phyloP scores from a whole-genome alignment of 2,113 vertebrate species.

The Gymnarchus niloticus region DNA sequence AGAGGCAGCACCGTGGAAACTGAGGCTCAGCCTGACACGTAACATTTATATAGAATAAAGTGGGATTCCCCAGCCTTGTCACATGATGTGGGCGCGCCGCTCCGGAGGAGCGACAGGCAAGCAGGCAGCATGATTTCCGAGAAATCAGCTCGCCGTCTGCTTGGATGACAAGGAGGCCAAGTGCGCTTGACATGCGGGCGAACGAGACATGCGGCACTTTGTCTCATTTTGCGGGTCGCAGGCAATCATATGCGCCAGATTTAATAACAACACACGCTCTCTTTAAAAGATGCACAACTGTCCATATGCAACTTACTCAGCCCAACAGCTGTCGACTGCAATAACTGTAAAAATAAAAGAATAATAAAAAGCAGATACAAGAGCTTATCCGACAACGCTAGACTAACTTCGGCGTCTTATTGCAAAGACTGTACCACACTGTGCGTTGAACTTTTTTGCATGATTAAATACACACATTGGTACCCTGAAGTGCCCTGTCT shows the following conservation, averaged over 20 bases:
- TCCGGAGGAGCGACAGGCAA: background rate
- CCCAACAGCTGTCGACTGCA: background rate
- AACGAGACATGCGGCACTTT: background rate
- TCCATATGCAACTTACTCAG: no score
- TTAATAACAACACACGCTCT: background rate
- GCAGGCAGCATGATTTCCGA: conserved; percentile 45
- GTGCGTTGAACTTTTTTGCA: background rate
- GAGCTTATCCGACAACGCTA: no score
- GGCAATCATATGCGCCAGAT: background rate
- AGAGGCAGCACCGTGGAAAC: background rate
- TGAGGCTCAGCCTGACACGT: background rate
- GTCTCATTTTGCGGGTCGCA: no score
- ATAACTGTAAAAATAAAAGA: background rate
- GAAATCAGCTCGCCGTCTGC: conserved; percentile 44
- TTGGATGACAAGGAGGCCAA: background rate
- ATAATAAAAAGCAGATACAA: background rate
- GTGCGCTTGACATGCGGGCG: background rate
- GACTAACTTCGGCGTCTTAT: background rate
- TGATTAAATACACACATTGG: background rate
- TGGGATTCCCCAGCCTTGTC: conserved; percentile 36
- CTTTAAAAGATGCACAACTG: no score
- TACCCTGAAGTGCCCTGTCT: background rate
- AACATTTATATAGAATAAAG: background rate
- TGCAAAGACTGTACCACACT: background rate
- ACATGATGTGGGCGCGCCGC: background rate